Evolutionary conservation across 2,888 invertebrate genomes (phyloP).

Genomic region (Heteromurus nitidus): DNA sequence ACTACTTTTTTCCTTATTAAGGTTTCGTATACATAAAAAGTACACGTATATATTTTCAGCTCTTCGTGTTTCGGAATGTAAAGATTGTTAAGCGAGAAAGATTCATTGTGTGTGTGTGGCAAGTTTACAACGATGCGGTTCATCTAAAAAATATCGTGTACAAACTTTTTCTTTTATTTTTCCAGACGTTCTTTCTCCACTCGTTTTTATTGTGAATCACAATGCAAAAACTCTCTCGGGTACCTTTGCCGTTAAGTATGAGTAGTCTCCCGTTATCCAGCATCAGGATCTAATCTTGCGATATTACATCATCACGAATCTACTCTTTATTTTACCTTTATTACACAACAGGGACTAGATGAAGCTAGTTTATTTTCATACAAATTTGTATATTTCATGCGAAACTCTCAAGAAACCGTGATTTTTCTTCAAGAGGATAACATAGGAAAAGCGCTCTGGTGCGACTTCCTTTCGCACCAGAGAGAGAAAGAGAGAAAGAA

Average conservation of each 20-base stretch:
- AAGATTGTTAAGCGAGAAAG: background rate
- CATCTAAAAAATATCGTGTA: too few relatives aligned
- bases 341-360: slow-evolving; percentile 35
- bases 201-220: slow-evolving; percentile 26
- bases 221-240: slow-evolving; percentile 37
- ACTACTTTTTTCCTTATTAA: background rate
- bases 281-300: slow-evolving; percentile 51
- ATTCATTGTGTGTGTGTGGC: background rate
- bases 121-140: background rate
- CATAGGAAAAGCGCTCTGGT: background rate
- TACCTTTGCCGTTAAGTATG: slow-evolving; percentile 45
- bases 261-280: slow-evolving; percentile 36
- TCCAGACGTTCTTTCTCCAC: background rate
- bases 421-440: slow-evolving; percentile 19
- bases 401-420: slow-evolving; percentile 30
- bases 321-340: slow-evolving; percentile 55
- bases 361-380: slow-evolving; percentile 48
- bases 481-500: slow-evolving; percentile 10
- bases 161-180: too few relatives aligned
- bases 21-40: background rate
- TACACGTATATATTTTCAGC: background rate
- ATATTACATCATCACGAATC: slow-evolving; percentile 59
- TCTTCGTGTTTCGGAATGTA: background rate
- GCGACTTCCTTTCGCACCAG: background rate
- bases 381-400: slow-evolving; percentile 49